A percentile compares a stretch with the other conserved stretches of the same genome.
Conservation (phyloP, 2,113 vertebrate species). For the Rhadina sibilatrix region DNA sequence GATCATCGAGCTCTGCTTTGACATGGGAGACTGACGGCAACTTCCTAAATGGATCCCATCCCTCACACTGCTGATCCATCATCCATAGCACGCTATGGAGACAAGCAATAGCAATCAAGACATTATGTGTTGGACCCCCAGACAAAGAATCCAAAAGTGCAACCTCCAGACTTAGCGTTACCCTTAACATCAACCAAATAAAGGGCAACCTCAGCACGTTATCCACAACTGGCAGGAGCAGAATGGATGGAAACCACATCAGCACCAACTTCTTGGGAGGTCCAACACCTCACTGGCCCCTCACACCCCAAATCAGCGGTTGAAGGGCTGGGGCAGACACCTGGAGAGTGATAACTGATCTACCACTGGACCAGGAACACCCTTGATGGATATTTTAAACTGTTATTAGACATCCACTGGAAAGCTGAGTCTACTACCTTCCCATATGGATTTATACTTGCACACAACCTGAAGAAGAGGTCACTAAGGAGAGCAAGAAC, state of each 20-base stretch:
- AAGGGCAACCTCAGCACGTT: neutral
- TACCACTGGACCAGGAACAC: neutral
- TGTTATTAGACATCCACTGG: neutral
- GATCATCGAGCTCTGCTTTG: neutral
- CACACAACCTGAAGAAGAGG: neutral
- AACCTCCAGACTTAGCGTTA: neutral
- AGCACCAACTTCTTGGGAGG: neutral
- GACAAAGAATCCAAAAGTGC: neutral
- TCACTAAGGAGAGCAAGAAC: neutral
- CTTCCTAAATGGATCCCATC: neutral
- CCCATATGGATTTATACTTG: neutral
- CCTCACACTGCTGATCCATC: neutral
- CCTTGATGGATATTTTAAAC: neutral
- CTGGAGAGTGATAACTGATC: neutral
- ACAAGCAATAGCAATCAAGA: neutral
- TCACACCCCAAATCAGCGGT: neutral
- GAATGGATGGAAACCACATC: rapidly evolving
- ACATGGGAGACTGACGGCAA: rapidly evolving
- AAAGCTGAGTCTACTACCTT: neutral
- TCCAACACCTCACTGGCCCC: neutral
- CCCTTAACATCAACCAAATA: neutral
- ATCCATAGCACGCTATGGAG: neutral
- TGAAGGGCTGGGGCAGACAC: neutral
- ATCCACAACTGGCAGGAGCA: rapidly evolving
- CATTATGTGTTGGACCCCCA: rapidly evolving